Evolutionary conservation across 2,797 vertebrate species (phyloP), one percentile per base, ranked within the genome.

Genomic region (Acanthornis magna): DNA sequence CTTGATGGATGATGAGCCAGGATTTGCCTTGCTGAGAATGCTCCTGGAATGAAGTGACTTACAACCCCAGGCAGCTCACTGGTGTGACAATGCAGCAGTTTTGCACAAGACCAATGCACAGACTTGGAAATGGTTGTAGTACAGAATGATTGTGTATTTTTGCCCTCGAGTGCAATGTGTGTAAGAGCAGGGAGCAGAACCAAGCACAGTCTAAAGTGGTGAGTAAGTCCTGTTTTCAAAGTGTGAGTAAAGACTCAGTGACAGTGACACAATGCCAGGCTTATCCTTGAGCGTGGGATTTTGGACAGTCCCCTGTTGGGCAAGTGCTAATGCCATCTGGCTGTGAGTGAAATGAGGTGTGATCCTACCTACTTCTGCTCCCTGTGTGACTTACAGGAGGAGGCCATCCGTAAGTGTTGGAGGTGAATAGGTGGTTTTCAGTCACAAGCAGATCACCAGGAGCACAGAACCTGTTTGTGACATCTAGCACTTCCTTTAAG

Each of bases 141-240:
- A 11, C 17, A 66, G 57, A 60, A 48, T 16, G 4, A 40, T 3
- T 1, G 3, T 6, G 1, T 30, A 13, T 48, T 77, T 88, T 57
- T 40, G 21, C 34, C 13, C 57, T 70, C 32, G 26, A 34, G 36
- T 54, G 40, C 29, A 75, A 4, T 0, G 0, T 4, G 15, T 2
- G 0, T 16, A 57, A 79, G 53, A 85, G 34, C 12, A 26, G 40
- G 53, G 32, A 71, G 25, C 13, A 58, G 43, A 66, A 54, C 34
- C 16, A 51, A 27, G 54, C 30, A 34, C 10, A 20, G 34, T 21
- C 30, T 36, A 0, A 53, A 81, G 36, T 25, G 29, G n/a, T 23
- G 7, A 23, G 2, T 16, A 53, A n/a, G 19, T 45, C 16, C 13
- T 47, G 29, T 27, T n/a, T 60, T 58, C 10, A 16, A 30, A 70